These are phyloP conservation scores for Paralichthys olivaceus DNA, from an alignment of 2,113 vertebrate genomes.

Conservation along the genomic window DNA sequence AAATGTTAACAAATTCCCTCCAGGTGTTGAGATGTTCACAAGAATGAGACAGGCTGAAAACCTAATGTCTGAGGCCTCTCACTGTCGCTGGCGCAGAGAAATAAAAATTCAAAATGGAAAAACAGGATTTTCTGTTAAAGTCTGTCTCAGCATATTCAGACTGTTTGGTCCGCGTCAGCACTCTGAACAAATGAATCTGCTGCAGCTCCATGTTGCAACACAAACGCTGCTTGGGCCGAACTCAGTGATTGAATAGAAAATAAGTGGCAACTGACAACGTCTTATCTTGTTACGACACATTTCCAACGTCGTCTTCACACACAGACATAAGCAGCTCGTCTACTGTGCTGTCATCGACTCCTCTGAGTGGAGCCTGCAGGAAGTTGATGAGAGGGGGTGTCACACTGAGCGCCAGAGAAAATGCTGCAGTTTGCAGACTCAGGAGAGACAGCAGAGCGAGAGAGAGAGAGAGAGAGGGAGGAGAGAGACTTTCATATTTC, in stretches of 20 bases:
- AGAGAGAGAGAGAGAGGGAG: slow-evolving; percentile 14
- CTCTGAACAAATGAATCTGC: slow-evolving; percentile 6
- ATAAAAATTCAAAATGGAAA: not conserved
- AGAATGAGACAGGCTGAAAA: too few relatives aligned
- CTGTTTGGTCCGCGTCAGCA: slow-evolving; percentile 39
- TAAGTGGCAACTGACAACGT: not conserved
- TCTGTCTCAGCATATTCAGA: slow-evolving; percentile 25
- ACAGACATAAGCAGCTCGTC: not conserved
- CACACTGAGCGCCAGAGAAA: slow-evolving; percentile 3
- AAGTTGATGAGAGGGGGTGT: not conserved
- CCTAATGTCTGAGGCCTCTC: too few relatives aligned
- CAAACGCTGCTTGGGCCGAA: not conserved
- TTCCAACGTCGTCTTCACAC: not conserved
- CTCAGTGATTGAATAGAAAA: not conserved
- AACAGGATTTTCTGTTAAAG: not conserved
- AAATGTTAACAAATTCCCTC: too few relatives aligned
- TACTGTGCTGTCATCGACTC: not conserved
- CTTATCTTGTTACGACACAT: slow-evolving; percentile 2
- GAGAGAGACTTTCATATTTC: slow-evolving; percentile 11
- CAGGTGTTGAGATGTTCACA: too few relatives aligned
- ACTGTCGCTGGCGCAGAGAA: not conserved
- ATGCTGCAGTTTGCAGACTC: slow-evolving; percentile 28
- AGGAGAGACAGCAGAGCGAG: slow-evolving; percentile 7
- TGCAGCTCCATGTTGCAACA: slow-evolving; percentile 1
- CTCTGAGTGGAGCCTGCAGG: not conserved